phyloP scores from a whole-genome alignment of 1,140 invertebrate species.

The Parasteatoda tepidariorum region DNA sequence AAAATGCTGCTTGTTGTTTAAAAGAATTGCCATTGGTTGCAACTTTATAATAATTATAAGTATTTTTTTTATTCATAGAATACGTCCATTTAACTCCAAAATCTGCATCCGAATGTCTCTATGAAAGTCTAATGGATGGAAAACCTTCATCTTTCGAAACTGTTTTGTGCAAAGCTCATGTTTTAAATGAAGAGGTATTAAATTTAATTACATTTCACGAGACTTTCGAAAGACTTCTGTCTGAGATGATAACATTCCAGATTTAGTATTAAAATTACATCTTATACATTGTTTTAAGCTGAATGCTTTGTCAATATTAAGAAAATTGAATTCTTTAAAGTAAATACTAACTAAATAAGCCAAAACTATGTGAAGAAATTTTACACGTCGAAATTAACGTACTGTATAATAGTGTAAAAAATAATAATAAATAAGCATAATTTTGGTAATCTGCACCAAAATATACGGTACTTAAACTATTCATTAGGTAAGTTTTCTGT shows the following conservation, averaged over 20 bases:
- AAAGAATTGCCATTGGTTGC: too few relatives aligned
- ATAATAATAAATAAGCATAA: too few relatives aligned
- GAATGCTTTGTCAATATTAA: neutral
- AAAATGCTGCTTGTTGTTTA: too few relatives aligned
- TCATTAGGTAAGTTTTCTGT: too few relatives aligned
- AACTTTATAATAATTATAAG: too few relatives aligned
- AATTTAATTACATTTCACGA: neutral
- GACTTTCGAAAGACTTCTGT: neutral
- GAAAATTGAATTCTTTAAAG: neutral
- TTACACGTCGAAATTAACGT: too few relatives aligned
- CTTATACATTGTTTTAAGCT: neutral
- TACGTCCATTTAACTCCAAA: constrained; percentile 51
- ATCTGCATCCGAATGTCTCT: constrained; percentile 51
- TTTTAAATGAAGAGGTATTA: constrained; percentile 48
- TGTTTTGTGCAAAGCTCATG: constrained; percentile 46
- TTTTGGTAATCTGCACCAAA: too few relatives aligned
- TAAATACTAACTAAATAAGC: neutral
- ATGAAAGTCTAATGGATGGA: constrained; percentile 54
- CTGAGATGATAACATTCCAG: neutral
- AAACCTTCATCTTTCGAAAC: constrained; percentile 46
- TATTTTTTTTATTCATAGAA: too few relatives aligned
- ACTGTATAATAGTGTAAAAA: too few relatives aligned
- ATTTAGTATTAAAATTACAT: neutral
- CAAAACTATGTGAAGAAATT: neutral
- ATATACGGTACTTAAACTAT: too few relatives aligned